These are phyloP conservation scores for Myotis brandtii DNA, from an alignment of 2,113 vertebrate genomes.

Conservation along the genomic window DNA sequence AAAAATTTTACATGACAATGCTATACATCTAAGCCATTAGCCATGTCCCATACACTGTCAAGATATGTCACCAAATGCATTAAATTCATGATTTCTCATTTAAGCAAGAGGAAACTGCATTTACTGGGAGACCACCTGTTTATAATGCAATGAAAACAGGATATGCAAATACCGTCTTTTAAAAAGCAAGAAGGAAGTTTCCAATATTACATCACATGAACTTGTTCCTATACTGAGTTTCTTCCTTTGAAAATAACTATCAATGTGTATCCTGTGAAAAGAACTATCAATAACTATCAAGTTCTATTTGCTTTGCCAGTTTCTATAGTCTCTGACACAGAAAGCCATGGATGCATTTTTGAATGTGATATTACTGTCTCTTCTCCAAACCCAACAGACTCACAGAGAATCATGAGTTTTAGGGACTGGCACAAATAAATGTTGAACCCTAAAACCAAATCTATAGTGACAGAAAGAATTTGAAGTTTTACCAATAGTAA, in stretches of 20 bases:
- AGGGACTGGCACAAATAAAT: slow-evolving; percentile 19
- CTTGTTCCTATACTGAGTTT: not conserved
- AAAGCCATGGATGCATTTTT: not conserved
- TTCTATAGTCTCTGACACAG: slow-evolving; percentile 2
- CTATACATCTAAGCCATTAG: not conserved
- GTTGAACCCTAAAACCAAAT: slow-evolving; percentile 58
- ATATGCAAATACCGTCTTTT: not conserved
- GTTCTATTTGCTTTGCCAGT: not conserved
- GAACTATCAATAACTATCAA: not conserved
- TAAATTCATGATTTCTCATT: not conserved
- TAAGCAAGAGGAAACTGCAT: not conserved
- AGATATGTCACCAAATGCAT: not conserved
- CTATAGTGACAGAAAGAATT: slow-evolving; percentile 75
- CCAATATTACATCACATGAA: not conserved
- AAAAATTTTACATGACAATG: not conserved
- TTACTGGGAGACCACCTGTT: not conserved
- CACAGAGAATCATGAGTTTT: slow-evolving; percentile 53
- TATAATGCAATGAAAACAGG: not conserved
- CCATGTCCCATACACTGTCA: not conserved
- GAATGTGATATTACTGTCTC: slow-evolving; percentile 52
- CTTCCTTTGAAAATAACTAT: not conserved
- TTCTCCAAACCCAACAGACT: slow-evolving; percentile 56
- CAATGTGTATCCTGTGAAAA: not conserved
- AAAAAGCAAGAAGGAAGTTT: not conserved
- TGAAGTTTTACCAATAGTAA: slow-evolving; percentile 76